Percentiles rank a stretch among this genome's conserved stretches.
phyloP scores from a whole-genome alignment of 30 jellyfish, hydroid and myxozoan species.

The Phacellophora camtschatica region DNA sequence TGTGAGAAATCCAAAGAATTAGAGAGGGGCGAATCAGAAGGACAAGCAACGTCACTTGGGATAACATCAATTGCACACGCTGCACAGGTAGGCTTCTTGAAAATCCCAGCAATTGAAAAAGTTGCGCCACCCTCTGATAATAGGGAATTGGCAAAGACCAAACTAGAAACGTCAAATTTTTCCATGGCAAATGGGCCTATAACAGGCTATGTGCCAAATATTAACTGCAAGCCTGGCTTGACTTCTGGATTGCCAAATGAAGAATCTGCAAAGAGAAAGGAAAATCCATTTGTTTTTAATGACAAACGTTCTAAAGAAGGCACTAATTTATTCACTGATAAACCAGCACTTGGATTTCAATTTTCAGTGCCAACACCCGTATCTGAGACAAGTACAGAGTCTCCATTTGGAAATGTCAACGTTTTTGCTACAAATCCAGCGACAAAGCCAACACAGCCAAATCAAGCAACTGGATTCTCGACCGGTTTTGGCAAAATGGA shows the following conservation, averaged over 20 bases:
- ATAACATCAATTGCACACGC: constrained; percentile 61
- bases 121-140: neutral
- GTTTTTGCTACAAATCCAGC: neutral
- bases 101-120: constrained; percentile 31
- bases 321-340: neutral
- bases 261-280: neutral
- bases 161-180: constrained; percentile 7
- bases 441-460: neutral
- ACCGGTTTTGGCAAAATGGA: neutral
- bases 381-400: neutral
- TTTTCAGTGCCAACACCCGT: neutral
- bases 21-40: neutral
- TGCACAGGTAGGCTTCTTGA: constrained; percentile 61
- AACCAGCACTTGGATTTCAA: neutral
- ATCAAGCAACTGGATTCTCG: neutral
- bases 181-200: constrained; percentile 34
- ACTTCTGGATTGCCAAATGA: neutral
- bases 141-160: neutral
- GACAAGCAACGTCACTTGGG: neutral
- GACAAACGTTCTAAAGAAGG: neutral
- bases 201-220: neutral
- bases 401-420: neutral
- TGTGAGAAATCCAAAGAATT: neutral
- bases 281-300: neutral
- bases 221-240: neutral